phyloP scores from a whole-genome alignment of 2,888 invertebrate genomes.

The Eupithecia dodoneata region DNA sequence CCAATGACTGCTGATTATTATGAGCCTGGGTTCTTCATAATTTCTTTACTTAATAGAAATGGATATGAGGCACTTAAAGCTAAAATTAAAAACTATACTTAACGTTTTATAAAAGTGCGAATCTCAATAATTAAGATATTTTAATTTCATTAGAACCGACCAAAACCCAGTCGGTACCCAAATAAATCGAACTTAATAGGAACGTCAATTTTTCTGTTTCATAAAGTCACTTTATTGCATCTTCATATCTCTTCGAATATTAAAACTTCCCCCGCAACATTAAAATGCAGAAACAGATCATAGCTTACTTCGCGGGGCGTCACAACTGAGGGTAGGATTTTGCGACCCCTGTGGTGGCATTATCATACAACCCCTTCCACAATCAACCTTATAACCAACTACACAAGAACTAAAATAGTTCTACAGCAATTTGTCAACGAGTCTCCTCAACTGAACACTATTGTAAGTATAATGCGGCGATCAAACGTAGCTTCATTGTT shows the following conservation, averaged over 20 bases:
- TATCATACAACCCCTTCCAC: slow-evolving; percentile 55
- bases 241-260: slow-evolving; percentile 1
- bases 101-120: not conserved
- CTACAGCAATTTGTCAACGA: slow-evolving; percentile 68
- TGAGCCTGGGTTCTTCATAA: not conserved
- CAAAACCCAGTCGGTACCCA: not conserved
- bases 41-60: not conserved
- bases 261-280: slow-evolving; percentile 54
- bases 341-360: slow-evolving; percentile 78
- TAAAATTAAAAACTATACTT: not conserved
- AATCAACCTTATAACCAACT: slow-evolving; percentile 54
- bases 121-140: not conserved
- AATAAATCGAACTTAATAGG: too few species aligned
- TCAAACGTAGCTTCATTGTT: slow-evolving; percentile 76
- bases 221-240: not conserved
- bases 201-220: not conserved
- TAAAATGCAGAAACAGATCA: slow-evolving; percentile 78
- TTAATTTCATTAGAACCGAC: not conserved
- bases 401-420: slow-evolving; percentile 55
- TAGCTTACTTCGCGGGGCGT: slow-evolving; percentile 83
- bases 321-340: slow-evolving; percentile 78
- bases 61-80: not conserved
- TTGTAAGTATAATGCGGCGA: slow-evolving; percentile 81
- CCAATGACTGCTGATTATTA: not conserved
- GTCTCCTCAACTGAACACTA: slow-evolving; percentile 80